Evolutionary conservation across 2,113 vertebrate genomes (phyloP), one percentile per base, ranked within the genome.

Genomic region (Pituophis catenifer): DNA sequence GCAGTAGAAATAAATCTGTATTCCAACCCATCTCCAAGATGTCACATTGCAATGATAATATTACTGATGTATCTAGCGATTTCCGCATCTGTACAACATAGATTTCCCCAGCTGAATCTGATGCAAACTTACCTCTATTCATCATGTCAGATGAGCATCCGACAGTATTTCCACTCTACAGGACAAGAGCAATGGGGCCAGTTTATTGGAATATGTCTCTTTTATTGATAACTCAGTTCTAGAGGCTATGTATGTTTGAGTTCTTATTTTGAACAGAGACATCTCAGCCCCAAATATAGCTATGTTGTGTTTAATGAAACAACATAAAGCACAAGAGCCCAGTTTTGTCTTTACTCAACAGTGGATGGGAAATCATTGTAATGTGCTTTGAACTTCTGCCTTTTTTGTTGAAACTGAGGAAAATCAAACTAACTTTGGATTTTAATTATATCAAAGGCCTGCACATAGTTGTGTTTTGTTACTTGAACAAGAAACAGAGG

Each of bases 91-190:
- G 92, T 92, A 93, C 91, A 8, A 1, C 91, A 91, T 0, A 57
- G 52, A 93, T 94, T 96, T 96, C n/a, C 57, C 59, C 89, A 92
- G 24, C 19, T 93, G 59, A 92, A 92, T 53, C 19, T 93, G 54
- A 38, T 94, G 86, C 89, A 93, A 95, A 86, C 0, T 0, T 26
- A 75, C 0, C 1, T 88, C 53, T 50, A 88, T 95, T 95, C 62
- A 94, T 93, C 94, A 54, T 54, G 13, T 91, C 88, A 94, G 93
- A 95, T 29, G 65, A 94, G 90, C 54, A 92, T 89, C 95, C 93
- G 90, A 89, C 91, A 95, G 3, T 26, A 48, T 93, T 94, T 87
- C n/a, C 89, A 13, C 23, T 24, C 53, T 88, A 90, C 59, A 57
- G 3, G 92, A 94, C 91, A 24, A 93, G 81, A 94, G 91, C 91